Conservation (phyloP, 2,113 vertebrate genomes). For the Hypomesus transpacificus region DNA sequence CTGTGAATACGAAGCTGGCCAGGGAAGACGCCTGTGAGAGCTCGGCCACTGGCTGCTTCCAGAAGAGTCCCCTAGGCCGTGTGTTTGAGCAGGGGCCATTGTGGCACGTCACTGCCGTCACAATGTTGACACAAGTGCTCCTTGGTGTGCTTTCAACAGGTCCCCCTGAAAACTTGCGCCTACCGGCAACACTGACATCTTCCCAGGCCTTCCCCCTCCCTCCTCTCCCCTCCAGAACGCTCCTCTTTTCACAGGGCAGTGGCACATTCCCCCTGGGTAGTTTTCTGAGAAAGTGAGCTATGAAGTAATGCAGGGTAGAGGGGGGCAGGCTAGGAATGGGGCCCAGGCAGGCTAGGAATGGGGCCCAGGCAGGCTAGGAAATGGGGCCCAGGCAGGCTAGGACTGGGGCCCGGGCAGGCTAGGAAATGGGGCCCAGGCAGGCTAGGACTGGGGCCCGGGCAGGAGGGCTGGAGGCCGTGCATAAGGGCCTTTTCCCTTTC, state of each 20-base stretch:
- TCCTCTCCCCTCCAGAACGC: background rate
- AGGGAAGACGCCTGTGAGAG: constrained; percentile 8
- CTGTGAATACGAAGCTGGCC: constrained; percentile 21
- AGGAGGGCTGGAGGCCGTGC: too few species aligned
- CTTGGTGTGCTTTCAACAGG: constrained; percentile 70
- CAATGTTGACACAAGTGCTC: constrained; percentile 65
- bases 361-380: background rate
- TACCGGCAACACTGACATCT: constrained; percentile 5
- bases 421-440: constrained; percentile 38
- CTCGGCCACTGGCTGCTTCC: constrained; percentile 18
- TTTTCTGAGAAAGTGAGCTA: constrained; percentile 29
- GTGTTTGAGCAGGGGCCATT: constrained; percentile 44
- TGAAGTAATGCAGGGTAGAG: constrained; percentile 5
- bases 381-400: constrained; percentile 31
- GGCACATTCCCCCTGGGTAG: constrained; percentile 55
- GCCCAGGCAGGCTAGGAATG: background rate
- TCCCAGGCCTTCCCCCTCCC: constrained; percentile 5
- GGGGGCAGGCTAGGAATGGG: constrained; percentile 52
- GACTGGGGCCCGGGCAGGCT: too few species aligned
- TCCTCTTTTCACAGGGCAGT: constrained; percentile 42
- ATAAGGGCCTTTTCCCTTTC: background rate
- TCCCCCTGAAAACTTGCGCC: constrained; percentile 66
- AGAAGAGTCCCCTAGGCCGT: constrained; percentile 34
- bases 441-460: too few species aligned
- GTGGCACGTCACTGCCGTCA: constrained; percentile 52